Evolutionary conservation across 2,888 invertebrate genomes (phyloP).

Genomic region (Iselma pallidipennis): DNA sequence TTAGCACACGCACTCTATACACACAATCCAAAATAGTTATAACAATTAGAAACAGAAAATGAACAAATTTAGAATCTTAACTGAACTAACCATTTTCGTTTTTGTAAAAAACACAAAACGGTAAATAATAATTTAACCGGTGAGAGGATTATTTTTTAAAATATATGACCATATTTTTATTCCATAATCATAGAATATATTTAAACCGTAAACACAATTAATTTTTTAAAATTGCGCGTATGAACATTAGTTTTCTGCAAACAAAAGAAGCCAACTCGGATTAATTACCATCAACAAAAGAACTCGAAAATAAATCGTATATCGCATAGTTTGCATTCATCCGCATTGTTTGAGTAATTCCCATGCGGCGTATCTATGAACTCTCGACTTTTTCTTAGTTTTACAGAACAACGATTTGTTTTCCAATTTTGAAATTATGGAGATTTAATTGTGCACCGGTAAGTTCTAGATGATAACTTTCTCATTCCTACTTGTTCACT

Average conservation of each 20-base stretch:
- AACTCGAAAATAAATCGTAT: conserved; percentile 35
- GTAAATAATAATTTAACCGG: conserved; percentile 8
- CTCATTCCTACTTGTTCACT: not conserved
- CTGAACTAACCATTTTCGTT: not conserved
- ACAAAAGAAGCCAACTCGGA: conserved; percentile 31
- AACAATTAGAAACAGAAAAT: not conserved
- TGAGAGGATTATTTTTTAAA: conserved; percentile 15
- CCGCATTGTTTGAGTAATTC: conserved; percentile 35
- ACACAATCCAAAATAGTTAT: not conserved
- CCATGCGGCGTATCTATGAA: conserved; percentile 12
- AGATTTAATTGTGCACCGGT: not conserved
- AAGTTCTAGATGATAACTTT: not conserved
- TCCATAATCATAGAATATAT: conserved; percentile 23
- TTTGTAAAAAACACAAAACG: not conserved
- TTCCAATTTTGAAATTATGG: not conserved
- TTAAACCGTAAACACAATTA: conserved; percentile 35
- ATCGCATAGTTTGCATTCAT: conserved; percentile 32
- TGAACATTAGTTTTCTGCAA: conserved; percentile 33
- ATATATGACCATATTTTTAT: conserved; percentile 12
- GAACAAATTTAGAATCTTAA: not conserved
- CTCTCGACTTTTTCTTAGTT: conserved; percentile 10
- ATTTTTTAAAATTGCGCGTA: conserved; percentile 34
- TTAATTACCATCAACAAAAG: conserved; percentile 34
- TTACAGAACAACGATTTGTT: not conserved
- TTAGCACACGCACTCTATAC: conserved; percentile 32